These are phyloP conservation scores for Bembecia ichneumoniformis DNA, from an alignment of 2,888 invertebrate genomes.

Conservation along the genomic window DNA sequence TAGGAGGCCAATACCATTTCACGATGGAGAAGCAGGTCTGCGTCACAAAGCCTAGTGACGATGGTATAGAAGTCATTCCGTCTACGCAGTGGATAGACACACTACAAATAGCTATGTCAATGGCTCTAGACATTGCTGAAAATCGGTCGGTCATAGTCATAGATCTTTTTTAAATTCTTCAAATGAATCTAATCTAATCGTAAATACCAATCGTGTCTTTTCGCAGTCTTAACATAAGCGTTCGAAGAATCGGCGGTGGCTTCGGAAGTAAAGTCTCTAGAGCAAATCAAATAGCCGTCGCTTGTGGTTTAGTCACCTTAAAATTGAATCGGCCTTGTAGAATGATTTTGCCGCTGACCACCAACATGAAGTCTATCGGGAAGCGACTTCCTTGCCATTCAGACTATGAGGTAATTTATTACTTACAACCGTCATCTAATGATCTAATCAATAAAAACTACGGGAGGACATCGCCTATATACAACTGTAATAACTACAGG, in stretches of 20 bases:
- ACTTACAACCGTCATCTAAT: no score
- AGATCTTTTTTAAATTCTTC: neutral
- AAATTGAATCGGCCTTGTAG: constrained; percentile 74
- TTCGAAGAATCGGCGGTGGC: constrained; percentile 81
- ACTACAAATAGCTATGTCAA: constrained; percentile 65
- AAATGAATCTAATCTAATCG: neutral
- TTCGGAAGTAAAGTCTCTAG: constrained; percentile 82
- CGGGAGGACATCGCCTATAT: neutral
- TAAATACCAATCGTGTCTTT: neutral
- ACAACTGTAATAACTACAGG: neutral
- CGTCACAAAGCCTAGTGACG: constrained; percentile 76
- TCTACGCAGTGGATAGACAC: constrained; percentile 74
- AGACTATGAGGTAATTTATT: constrained; percentile 45
- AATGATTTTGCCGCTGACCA: constrained; percentile 72
- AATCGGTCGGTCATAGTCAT: constrained; percentile 59
- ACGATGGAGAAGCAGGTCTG: constrained; percentile 79
- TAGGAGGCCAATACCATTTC: constrained; percentile 78
- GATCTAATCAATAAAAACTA: neutral
- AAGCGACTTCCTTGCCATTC: constrained; percentile 56
- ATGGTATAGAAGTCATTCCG: constrained; percentile 75
- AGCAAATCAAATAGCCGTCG: constrained; percentile 65
- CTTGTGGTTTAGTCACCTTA: constrained; percentile 75
- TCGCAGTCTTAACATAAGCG: constrained; percentile 77
- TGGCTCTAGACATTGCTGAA: constrained; percentile 65
- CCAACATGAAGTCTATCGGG: constrained; percentile 68